Evolutionary conservation across 2,113 vertebrate species (phyloP).

Genomic region (Gavia stellata): DNA sequence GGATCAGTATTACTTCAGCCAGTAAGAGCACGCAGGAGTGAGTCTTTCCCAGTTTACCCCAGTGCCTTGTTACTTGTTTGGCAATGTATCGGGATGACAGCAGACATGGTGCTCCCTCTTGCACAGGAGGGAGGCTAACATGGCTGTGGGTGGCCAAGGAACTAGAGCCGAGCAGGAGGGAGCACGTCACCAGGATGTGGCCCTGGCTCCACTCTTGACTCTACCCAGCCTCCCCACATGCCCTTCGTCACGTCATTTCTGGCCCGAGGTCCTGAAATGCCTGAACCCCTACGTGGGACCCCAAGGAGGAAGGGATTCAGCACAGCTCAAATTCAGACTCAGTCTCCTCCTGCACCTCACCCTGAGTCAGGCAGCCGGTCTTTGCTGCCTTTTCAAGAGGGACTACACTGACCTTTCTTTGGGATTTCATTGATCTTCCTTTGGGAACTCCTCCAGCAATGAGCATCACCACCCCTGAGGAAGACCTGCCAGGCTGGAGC

Average conservation of each 20-base stretch:
- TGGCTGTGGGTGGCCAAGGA: neutral
- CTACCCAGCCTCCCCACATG: neutral
- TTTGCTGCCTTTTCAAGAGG: neutral
- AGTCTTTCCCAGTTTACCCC: neutral
- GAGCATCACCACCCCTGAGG: rapidly evolving
- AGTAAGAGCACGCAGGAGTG: neutral
- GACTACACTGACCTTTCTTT: neutral
- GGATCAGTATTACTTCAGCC: neutral
- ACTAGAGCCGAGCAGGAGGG: neutral
- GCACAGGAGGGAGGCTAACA: neutral
- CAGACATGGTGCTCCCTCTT: rapidly evolving
- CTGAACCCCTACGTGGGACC: rapidly evolving
- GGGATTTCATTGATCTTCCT: neutral
- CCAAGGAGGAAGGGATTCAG: neutral
- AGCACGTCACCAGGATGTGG: rapidly evolving
- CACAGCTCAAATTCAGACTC: neutral
- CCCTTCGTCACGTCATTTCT: neutral
- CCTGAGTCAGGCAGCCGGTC: rapidly evolving
- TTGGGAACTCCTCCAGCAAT: neutral
- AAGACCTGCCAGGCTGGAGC: neutral
- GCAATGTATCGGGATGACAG: rapidly evolving
- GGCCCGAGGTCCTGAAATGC: rapidly evolving
- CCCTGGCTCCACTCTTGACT: neutral
- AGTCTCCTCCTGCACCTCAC: neutral
- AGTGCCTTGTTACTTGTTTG: neutral